phyloP scores from a whole-genome alignment of 2,888 invertebrate species.

The Pantelozetes paolii region DNA sequence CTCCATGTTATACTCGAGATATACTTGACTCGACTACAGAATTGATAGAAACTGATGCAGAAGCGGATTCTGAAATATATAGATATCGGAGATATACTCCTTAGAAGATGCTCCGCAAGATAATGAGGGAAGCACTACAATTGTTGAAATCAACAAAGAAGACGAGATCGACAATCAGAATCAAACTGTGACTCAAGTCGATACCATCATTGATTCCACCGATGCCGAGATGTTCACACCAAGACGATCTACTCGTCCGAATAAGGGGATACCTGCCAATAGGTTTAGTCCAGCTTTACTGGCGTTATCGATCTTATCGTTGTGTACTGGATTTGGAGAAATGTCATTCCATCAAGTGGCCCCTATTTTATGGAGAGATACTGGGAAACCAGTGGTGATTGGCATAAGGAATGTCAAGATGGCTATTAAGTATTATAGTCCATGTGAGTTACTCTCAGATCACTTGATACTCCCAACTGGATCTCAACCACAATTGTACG shows the following conservation, averaged over 20 bases:
- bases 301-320: not conserved
- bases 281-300: not conserved
- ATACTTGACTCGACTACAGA: not conserved
- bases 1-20: not conserved
- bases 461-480: not conserved
- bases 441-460: not conserved
- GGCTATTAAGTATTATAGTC: slow-evolving; percentile 1
- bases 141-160: no score
- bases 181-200: no score
- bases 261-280: not conserved
- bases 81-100: not conserved
- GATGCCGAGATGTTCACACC: not conserved
- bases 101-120: no score
- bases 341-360: not conserved
- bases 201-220: no score
- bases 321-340: no score
- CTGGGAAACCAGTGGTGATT: not conserved
- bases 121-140: no score
- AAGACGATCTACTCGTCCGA: not conserved
- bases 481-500: not conserved
- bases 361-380: not conserved
- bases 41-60: not conserved
- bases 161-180: not conserved
- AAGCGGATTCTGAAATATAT: not conserved
- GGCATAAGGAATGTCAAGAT: not conserved